Evolutionary conservation across 2,888 invertebrate genomes (phyloP).

Genomic region (Synanthedon andrenaeformis): DNA sequence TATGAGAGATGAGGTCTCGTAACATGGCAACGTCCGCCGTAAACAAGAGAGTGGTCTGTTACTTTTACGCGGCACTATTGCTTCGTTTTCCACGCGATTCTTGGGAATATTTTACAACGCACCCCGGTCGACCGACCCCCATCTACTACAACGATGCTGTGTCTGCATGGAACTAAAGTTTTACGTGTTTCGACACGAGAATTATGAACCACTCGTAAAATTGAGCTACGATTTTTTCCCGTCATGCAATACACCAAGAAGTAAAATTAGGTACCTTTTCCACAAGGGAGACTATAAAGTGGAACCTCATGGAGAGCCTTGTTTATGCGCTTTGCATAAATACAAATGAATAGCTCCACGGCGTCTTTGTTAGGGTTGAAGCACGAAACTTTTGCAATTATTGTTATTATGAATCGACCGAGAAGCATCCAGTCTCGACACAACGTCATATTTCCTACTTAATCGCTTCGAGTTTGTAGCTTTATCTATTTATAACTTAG

Average conservation of each 20-base stretch:
- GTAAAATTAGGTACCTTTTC: neutral
- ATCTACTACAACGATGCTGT: conserved; percentile 41
- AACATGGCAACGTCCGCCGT: conserved; percentile 25
- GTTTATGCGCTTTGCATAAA: conserved; percentile 46
- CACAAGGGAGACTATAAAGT: conserved; percentile 25
- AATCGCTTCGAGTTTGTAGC: conserved; percentile 49
- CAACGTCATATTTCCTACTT: conserved; percentile 60
- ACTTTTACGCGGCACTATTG: conserved; percentile 41
- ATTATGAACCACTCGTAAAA: conserved; percentile 55
- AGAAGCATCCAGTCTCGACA: conserved; percentile 45
- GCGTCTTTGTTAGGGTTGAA: conserved; percentile 44
- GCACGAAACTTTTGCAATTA: conserved; percentile 63
- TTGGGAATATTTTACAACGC: conserved; percentile 44
- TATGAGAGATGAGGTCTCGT: conserved; percentile 8
- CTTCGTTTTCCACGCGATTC: conserved; percentile 31
- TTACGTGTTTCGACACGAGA: conserved; percentile 51
- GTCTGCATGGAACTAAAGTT: conserved; percentile 50
- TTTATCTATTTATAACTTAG: conserved; percentile 21
- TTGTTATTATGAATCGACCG: conserved; percentile 58
- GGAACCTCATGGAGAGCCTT: conserved; percentile 31
- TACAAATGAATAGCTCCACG: conserved; percentile 49
- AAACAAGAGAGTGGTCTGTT: conserved; percentile 38
- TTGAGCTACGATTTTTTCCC: conserved; percentile 37
- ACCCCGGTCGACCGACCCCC: conserved; percentile 18
- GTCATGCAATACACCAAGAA: conserved; percentile 10